phyloP scores from a whole-genome alignment of 2,113 vertebrate genomes.

The Ploceus nigricollis region DNA sequence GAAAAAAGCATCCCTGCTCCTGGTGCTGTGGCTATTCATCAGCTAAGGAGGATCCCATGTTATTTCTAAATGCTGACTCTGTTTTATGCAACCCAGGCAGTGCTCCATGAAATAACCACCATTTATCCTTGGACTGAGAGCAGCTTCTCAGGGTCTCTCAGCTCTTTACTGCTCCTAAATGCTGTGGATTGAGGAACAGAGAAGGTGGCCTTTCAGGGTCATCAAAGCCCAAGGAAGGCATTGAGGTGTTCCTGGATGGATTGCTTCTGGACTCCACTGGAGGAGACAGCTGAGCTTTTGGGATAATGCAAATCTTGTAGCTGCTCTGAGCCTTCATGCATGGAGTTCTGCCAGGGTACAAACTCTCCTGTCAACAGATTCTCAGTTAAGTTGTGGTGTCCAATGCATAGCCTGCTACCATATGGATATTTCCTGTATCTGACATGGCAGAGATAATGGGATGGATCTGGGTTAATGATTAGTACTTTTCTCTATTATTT shows the following conservation, averaged over 20 bases:
- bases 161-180: not conserved
- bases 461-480: not conserved
- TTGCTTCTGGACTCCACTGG: not conserved
- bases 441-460: not conserved
- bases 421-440: not conserved
- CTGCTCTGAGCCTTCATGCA: not conserved
- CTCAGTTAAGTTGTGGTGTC: not conserved
- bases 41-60: not conserved
- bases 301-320: not conserved
- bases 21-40: not conserved
- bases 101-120: not conserved
- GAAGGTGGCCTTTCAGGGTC: not conserved
- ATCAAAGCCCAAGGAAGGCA: not conserved
- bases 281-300: not conserved
- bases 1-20: not conserved
- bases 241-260: not conserved
- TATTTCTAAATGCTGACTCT: not conserved
- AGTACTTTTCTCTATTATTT: not conserved
- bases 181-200: not conserved
- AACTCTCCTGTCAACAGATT: not conserved
- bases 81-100: not conserved
- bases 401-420: rapidly evolving
- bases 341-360: not conserved
- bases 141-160: not conserved
- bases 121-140: not conserved